These are phyloP conservation scores for Chrysolina oricalcia DNA, from an alignment of 2,888 invertebrate genomes.

Conservation along the genomic window DNA sequence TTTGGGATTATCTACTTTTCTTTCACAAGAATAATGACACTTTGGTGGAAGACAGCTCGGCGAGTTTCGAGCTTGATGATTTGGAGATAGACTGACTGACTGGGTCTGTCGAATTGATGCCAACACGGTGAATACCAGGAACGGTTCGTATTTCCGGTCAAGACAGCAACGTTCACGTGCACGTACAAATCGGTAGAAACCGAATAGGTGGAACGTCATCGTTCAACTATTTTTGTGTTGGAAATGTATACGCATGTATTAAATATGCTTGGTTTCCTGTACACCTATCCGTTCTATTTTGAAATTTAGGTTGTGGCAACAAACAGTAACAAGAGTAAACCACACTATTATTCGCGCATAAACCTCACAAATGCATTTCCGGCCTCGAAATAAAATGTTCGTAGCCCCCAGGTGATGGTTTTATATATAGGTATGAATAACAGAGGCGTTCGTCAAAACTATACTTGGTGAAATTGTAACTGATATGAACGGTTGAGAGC, in stretches of 20 bases:
- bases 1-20: too few species aligned
- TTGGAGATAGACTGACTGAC: too few species aligned
- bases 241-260: conserved; percentile 44
- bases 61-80: too few species aligned
- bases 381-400: conserved; percentile 63
- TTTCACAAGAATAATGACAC: too few species aligned
- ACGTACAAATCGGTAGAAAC: not conserved
- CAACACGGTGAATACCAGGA: not conserved
- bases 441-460: not conserved
- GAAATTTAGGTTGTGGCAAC: conserved; percentile 53
- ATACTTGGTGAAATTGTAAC: not conserved
- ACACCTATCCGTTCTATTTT: conserved; percentile 52
- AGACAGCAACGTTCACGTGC: not conserved
- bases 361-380: conserved; percentile 65
- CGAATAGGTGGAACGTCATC: not conserved
- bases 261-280: conserved; percentile 42
- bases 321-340: conserved; percentile 51
- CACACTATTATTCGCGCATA: conserved; percentile 61
- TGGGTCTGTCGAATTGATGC: too few species aligned
- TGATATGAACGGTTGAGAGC: not conserved
- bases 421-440: conserved; percentile 8
- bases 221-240: conserved; percentile 35
- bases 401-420: conserved; percentile 44
- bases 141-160: not conserved
- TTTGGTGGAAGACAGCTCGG: too few species aligned